Evolutionary conservation across 1,140 invertebrate species (phyloP), one percentile per base, ranked within the genome.

Genomic region (Cydia pomonella): DNA sequence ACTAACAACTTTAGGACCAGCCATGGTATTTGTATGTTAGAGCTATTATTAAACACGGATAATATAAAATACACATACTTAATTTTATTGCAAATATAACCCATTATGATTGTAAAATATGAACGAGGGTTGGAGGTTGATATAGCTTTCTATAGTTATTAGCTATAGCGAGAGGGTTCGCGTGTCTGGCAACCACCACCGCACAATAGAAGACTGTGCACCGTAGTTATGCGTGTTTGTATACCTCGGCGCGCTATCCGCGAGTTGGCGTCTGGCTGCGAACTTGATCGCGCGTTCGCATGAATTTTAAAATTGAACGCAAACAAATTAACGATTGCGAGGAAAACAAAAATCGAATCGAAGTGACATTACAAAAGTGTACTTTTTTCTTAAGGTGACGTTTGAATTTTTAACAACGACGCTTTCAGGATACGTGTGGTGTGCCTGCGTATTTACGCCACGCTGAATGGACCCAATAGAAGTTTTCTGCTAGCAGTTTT

Each of bases 401-500:
- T 71, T 9, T 9, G 66, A 47, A 16, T 50, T 50, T 50, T 50
- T 21, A 38, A 73, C 75, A 41, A 80, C 47, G 63, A 76, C 78
- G 77, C 80, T 82, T 74, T 23, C 72, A 80, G 64, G 41, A 72
- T 25, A 71, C 75, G 80, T 79, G 80, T 79, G 82, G 78, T 76
- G 69, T 47, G 50, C 16, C 80, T 71, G 73, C 73, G 86, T 81
- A 64, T 83, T 82, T 82, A 38, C 2, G 0, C 79, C 71, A 83
- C 76, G 76, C 73, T 80, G 83, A 84, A 84, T 82, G 82, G 72
- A 77, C 76, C 89, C 87, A 86, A 90, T 88, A 85, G 80, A 77
- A 83, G 79, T 86, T 87, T 79, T 82, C 79, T 80, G 76, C 83
- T 79, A 82, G 86, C 89, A 82, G 87, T 87, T 86, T 82, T 86